Evolutionary conservation across 1,140 invertebrate species (phyloP).

Genomic region (Penaeus vannamei): DNA sequence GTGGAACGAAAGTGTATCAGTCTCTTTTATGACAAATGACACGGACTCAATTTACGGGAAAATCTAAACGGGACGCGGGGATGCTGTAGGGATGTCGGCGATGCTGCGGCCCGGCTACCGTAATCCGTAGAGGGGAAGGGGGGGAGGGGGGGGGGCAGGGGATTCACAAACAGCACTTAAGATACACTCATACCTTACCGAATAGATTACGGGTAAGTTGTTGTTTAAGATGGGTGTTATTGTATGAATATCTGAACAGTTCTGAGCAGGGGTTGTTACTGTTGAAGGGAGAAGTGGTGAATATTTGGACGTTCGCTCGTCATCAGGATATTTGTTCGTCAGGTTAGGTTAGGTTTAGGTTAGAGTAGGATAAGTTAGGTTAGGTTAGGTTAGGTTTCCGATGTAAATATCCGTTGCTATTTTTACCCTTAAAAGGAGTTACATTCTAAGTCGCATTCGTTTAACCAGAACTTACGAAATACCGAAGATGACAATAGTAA

Average conservation of each 20-base stretch:
- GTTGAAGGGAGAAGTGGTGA: no score
- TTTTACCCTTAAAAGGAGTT: no score
- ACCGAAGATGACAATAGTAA: no score
- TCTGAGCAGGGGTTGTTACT: no score
- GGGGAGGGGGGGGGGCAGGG: background rate
- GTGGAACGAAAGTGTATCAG: slow-evolving; percentile 48
- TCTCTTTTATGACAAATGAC: slow-evolving; percentile 57
- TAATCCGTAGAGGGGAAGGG: background rate
- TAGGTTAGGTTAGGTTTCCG: no score
- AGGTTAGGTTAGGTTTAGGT: no score
- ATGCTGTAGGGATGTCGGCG: background rate
- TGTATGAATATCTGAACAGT: slow-evolving; percentile 18
- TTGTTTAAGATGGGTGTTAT: slow-evolving; percentile 14
- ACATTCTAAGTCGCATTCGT: no score
- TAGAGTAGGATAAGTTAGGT: no score
- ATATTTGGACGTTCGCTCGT: no score
- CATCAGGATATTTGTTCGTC: no score
- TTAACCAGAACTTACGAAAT: no score
- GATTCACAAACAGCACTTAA: slow-evolving; percentile 19
- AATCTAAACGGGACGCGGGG: slow-evolving; percentile 45
- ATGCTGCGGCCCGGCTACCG: background rate
- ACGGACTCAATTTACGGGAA: slow-evolving; percentile 51
- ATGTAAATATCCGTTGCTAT: no score
- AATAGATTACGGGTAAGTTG: background rate
- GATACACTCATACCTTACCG: background rate